These are phyloP conservation scores for Hirtodrosophila duncani DNA, from an alignment of 2,888 invertebrate genomes.

Conservation along the genomic window DNA sequence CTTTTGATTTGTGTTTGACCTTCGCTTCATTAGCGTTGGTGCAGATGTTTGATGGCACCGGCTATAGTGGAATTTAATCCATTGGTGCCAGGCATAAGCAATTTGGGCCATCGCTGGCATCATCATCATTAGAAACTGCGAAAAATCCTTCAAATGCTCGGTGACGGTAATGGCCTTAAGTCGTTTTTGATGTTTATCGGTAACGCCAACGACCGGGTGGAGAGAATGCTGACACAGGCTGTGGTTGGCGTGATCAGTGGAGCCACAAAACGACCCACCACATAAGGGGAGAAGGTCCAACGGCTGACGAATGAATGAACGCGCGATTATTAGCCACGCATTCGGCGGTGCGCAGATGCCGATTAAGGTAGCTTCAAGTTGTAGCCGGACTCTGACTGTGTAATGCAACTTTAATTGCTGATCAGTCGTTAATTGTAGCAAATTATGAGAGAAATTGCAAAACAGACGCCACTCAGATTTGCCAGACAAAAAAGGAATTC, in stretches of 20 bases:
- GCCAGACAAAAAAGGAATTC: conserved; percentile 34
- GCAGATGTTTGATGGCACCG: conserved; percentile 12
- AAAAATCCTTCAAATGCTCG: conserved; percentile 58
- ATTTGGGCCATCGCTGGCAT: conserved; percentile 38
- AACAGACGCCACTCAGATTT: conserved; percentile 26
- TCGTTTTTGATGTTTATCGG: conserved; percentile 58
- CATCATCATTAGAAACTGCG: conserved; percentile 68
- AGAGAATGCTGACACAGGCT: neutral
- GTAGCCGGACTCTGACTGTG: conserved; percentile 24
- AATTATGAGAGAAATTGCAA: conserved; percentile 59
- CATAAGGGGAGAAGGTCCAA: conserved; percentile 9
- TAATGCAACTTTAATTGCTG: conserved; percentile 69
- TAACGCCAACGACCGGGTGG: conserved; percentile 7
- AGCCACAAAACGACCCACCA: conserved; percentile 11
- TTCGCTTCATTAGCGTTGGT: too few relatives aligned
- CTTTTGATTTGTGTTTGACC: too few relatives aligned
- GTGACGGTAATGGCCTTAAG: conserved; percentile 61
- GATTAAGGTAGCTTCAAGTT: conserved; percentile 23
- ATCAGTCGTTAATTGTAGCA: conserved; percentile 70
- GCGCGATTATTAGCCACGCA: conserved; percentile 51
- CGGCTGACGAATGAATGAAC: conserved; percentile 20
- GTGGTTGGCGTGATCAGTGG: conserved; percentile 39
- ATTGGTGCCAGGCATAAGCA: conserved; percentile 38
- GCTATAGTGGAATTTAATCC: too few relatives aligned
- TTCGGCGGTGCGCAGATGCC: conserved; percentile 55